phyloP scores from a whole-genome alignment of 2,888 invertebrate species.

The Tanypteryx hageni region DNA sequence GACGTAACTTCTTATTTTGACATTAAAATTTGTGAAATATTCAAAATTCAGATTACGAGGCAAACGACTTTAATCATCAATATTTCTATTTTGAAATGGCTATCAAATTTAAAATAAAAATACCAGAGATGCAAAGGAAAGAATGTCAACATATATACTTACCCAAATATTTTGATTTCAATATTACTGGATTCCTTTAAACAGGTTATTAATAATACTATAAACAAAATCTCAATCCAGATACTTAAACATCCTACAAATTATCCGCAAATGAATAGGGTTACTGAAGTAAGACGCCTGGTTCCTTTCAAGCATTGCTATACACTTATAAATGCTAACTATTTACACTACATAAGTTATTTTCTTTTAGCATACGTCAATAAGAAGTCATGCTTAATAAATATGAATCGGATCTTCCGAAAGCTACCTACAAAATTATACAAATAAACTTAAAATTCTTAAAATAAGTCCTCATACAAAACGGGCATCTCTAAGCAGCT shows the following conservation, averaged over 20 bases:
- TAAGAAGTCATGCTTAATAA: neutral
- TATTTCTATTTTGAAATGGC: neutral
- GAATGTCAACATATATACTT: neutral
- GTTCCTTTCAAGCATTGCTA: constrained; percentile 50
- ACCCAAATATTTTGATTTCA: neutral
- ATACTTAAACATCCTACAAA: constrained; percentile 57
- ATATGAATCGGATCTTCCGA: neutral
- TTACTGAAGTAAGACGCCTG: constrained; percentile 57
- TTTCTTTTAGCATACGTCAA: neutral
- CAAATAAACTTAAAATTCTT: neutral
- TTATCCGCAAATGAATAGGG: constrained; percentile 49
- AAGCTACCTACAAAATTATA: neutral
- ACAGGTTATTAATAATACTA: neutral
- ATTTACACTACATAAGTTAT: neutral
- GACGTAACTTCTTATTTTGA: neutral
- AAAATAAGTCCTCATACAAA: neutral
- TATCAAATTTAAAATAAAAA: neutral
- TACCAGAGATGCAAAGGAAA: neutral
- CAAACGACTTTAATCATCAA: neutral
- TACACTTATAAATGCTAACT: neutral
- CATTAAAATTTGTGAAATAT: neutral
- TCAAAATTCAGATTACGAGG: neutral
- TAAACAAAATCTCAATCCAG: constrained; percentile 23
- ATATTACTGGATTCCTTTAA: neutral
- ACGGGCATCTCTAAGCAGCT: neutral